A percentile compares a stretch with the other conserved stretches of the same genome.
These are phyloP conservation scores for Euborellia annulipes DNA, from an alignment of 1,140 invertebrate species.

Conservation along the genomic window DNA sequence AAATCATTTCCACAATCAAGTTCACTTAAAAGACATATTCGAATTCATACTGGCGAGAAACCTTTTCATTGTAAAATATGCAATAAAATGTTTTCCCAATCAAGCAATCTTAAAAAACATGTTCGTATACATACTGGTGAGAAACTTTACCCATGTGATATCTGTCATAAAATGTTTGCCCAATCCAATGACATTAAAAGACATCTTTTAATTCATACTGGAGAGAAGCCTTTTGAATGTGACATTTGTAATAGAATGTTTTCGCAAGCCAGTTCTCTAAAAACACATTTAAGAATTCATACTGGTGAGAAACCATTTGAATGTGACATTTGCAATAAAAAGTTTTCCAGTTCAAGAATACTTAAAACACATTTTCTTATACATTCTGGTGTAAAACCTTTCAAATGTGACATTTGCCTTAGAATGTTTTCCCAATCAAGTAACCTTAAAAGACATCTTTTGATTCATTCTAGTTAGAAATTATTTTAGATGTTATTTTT, in stretches of 20 bases:
- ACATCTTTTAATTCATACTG: conserved; percentile 34
- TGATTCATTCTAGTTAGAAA: no score
- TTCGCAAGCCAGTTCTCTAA: conserved; percentile 34
- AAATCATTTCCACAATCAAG: no score
- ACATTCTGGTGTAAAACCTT: not conserved
- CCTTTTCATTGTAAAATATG: conserved; percentile 37
- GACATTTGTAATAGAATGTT: conserved; percentile 35
- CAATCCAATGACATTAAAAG: conserved; percentile 33
- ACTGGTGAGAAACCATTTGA: conserved; percentile 52
- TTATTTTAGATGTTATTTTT: no score
- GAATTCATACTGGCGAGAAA: conserved; percentile 36
- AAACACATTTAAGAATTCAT: conserved; percentile 54
- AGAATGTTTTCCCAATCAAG: no score
- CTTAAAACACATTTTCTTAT: no score
- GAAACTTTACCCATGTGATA: conserved; percentile 37
- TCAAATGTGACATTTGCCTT: no score
- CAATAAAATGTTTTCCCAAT: no score
- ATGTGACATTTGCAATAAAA: conserved; percentile 34
- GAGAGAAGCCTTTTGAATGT: conserved; percentile 35
- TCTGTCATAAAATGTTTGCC: conserved; percentile 38
- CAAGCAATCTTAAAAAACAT: no score
- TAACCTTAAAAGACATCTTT: no score
- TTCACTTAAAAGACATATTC: no score
- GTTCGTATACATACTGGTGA: no score
- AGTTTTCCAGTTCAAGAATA: no score